A percentile compares a stretch with the other conserved stretches of the same genome.
Evolutionary conservation across 2,888 invertebrate genomes (phyloP).

Genomic region (Drosophila subquinaria): DNA sequence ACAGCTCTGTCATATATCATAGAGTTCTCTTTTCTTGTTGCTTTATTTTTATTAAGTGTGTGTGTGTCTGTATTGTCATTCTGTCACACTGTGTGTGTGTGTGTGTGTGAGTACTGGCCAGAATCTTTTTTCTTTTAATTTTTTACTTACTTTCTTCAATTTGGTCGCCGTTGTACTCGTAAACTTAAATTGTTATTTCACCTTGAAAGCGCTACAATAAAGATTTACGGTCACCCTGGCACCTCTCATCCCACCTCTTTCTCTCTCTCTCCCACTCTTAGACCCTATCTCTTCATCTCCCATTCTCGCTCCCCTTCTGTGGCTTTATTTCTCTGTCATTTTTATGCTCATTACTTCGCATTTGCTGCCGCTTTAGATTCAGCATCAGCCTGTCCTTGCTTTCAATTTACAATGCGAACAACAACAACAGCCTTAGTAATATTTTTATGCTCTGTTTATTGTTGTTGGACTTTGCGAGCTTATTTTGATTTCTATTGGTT

Average conservation of each 20-base stretch:
- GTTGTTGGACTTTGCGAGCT: constrained; percentile 39
- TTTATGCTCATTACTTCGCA: constrained; percentile 77
- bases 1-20: constrained; percentile 70
- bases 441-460: constrained; percentile 12
- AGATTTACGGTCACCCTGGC: constrained; percentile 73
- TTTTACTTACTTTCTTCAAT: constrained; percentile 33
- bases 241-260: constrained; percentile 17
- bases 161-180: constrained; percentile 44
- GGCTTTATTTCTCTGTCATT: constrained; percentile 52
- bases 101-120: constrained; percentile 2
- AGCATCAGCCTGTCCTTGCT: constrained; percentile 8
- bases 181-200: constrained; percentile 82
- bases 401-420: constrained; percentile 47
- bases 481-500: constrained; percentile 70
- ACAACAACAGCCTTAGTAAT: constrained; percentile 9
- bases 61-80: constrained; percentile 14
- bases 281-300: background rate
- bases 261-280: background rate
- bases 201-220: constrained; percentile 76
- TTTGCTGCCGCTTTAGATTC: constrained; percentile 53
- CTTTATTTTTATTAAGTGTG: constrained; percentile 5
- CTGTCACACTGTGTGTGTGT: constrained; percentile 9
- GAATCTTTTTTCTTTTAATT: constrained; percentile 31
- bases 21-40: constrained; percentile 41
- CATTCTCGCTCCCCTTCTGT: background rate